Conservation (phyloP, 2,888 invertebrate genomes). For the Rhingia campestris region DNA sequence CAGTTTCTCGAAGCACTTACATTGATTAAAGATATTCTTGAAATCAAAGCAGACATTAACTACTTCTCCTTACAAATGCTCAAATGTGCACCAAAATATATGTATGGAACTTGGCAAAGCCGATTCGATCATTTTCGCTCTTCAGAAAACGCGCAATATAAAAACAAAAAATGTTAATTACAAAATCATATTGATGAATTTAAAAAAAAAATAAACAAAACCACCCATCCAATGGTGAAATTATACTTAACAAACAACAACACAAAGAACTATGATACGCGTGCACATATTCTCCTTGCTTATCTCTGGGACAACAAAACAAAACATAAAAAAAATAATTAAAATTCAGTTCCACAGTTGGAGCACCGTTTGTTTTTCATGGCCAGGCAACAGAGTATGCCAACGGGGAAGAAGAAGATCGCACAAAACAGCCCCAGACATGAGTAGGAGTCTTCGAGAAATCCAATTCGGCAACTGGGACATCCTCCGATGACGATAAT, state of each 20-base stretch:
- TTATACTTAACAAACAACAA: constrained; percentile 18
- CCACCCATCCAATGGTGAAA: neutral
- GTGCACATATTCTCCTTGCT: neutral
- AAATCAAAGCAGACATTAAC: too few species aligned
- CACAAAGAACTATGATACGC: neutral
- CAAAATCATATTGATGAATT: neutral
- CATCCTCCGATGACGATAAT: constrained; percentile 94
- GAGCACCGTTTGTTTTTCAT: constrained; percentile 92
- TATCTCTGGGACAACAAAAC: constrained; percentile 7
- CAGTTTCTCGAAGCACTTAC: too few species aligned
- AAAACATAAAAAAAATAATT: constrained; percentile 16
- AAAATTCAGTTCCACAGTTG: constrained; percentile 93
- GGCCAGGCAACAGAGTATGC: constrained; percentile 93
- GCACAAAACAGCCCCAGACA: constrained; percentile 91
- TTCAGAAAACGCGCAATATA: neutral
- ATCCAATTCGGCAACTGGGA: constrained; percentile 94
- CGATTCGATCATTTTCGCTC: neutral
- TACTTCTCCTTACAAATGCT: too few species aligned
- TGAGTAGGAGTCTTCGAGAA: constrained; percentile 93
- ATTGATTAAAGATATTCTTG: too few species aligned
- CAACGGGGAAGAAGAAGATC: constrained; percentile 88
- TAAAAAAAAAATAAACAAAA: constrained; percentile 7
- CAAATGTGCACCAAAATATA: constrained; percentile 1
- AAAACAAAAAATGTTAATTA: too few species aligned
- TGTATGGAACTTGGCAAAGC: neutral